phyloP scores from a whole-genome alignment of 2,888 invertebrate species.

The Trachelus iudaicus region DNA sequence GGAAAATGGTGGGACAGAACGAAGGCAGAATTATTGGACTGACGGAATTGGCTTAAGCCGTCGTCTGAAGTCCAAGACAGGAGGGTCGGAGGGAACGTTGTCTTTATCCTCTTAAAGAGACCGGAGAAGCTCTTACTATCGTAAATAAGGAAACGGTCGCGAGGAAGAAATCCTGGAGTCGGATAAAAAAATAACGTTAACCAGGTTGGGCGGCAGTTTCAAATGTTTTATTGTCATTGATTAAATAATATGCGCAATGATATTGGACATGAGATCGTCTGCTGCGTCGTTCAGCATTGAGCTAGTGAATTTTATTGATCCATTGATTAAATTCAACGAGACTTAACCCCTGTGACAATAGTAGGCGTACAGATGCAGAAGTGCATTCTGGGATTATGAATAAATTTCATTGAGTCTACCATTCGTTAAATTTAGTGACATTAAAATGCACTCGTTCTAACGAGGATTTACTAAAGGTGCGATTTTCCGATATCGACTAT shows the following conservation, averaged over 20 bases:
- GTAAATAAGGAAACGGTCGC: background rate
- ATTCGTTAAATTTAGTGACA: background rate
- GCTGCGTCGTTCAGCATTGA: too few relatives aligned
- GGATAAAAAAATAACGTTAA: background rate
- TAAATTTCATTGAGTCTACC: background rate
- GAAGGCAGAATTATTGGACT: slow-evolving; percentile 30
- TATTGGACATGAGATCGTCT: too few relatives aligned
- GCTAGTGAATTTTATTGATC: background rate
- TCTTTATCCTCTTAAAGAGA: slow-evolving; percentile 45
- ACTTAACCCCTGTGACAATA: background rate
- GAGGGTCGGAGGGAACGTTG: slow-evolving; percentile 25
- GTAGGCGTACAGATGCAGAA: background rate
- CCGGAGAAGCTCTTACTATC: background rate
- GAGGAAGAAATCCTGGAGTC: background rate
- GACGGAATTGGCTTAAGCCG: slow-evolving; percentile 49
- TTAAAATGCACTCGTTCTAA: background rate
- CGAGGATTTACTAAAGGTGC: background rate
- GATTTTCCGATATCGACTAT: background rate
- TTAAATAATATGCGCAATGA: background rate
- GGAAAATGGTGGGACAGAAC: slow-evolving; percentile 12
- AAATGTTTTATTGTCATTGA: background rate
- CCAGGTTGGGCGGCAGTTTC: background rate
- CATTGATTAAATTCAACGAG: background rate
- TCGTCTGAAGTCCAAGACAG: slow-evolving; percentile 33
- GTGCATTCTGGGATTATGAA: background rate